Evolutionary conservation across 2,113 vertebrate genomes (phyloP), one percentile per base, ranked within the genome.

Genomic region (Seriola rivoliana): DNA sequence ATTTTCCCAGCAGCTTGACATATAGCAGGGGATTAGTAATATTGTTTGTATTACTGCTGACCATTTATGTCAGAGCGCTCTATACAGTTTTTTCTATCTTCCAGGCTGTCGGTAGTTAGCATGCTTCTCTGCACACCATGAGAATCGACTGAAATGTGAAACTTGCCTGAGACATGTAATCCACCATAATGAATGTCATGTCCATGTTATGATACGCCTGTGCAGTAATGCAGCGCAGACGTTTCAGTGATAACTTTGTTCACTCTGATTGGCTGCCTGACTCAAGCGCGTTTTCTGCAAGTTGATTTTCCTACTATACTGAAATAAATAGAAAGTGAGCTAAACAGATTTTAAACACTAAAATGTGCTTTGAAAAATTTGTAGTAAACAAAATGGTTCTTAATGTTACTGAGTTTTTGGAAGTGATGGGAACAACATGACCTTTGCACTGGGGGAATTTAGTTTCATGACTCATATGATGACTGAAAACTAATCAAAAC

Each of bases 61-160:
- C 32, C 67, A 59, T 38, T 67, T 57, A 77, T 12, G 38, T 50
- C 29, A 58, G 3, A 6, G 69, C 55, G 67, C 54, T 58, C 17
- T 19, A 72, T 29, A 68, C n/a, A 38, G 32, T 32, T 36, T 73
- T 50, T 67, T 21, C 40, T 10, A 8, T 50, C 23, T 52, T 81
- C 14, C 36, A 44, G 44, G 52, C 50, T 59, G 36, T 46, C 44
- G 34, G 55, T 12, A 16, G 52, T 72, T 42, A 29, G 34, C 34
- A 29, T 34, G 52, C 8, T 23, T 52, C 71, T 74, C 63, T 36
- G 21, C 29, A 62, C 1, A 54, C 66, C 23, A 72, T 17, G 11
- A 55, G 25, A 84, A 78, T 72, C 34, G 54, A 57, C 59, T 69
- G 71, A 78, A 74, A 84, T 59, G 4, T 52, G 44, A 87, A 81